Evolutionary conservation across 2,113 vertebrate genomes (phyloP), one percentile per base, ranked within the genome.

Genomic region (Asarcornis scutulata): DNA sequence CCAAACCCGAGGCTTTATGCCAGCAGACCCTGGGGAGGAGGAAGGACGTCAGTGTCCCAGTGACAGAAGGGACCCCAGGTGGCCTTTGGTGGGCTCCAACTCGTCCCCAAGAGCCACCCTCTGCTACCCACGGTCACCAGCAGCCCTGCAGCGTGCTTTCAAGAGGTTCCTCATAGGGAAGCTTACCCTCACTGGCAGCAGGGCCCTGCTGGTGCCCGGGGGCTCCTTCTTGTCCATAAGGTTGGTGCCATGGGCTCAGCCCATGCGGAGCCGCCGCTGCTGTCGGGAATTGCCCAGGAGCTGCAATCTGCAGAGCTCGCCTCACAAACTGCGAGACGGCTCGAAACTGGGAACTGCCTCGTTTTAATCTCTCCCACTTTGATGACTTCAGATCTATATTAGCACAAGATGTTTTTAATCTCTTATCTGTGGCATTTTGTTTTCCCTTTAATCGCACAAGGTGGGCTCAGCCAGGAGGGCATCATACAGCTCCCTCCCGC

Each of bases 51-150:
- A 29, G 2, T 12, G 23, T n/a, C 58, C 14, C 13, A 7, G 22
- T 8, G 40, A n/a, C 29, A 21, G 58, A 2, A 2, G 2, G 36
- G 52, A 27, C 5, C 11, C 6, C 66, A 26, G 11, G 12, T 5
- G 23, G 21, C 3, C 31, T 52, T 18, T 44, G 17, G 55, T 38
- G 12, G 38, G 8, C 20, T 17, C n/a, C 8, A 14, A 13, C n/a
- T 18, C 10, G 13, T 21, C 7, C 40, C 40, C 62, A 7, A 11
- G 40, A 26, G 29, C 66, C 79, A 11, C 6, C 59, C 67, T 23
- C 26, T 4, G 3, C 23, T 8, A 4, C 68, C 23, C 0, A 0
- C 0, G 1, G 26, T 4, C 1, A 1, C 32, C n/a, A 21, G 50
- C 44, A 13, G n/a, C 50, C 17, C 66, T 13, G 32, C 50, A 23